Base-by-base conservation (phyloP, 2,888 invertebrate genomes). In the Sinelater perroti region DNA sequence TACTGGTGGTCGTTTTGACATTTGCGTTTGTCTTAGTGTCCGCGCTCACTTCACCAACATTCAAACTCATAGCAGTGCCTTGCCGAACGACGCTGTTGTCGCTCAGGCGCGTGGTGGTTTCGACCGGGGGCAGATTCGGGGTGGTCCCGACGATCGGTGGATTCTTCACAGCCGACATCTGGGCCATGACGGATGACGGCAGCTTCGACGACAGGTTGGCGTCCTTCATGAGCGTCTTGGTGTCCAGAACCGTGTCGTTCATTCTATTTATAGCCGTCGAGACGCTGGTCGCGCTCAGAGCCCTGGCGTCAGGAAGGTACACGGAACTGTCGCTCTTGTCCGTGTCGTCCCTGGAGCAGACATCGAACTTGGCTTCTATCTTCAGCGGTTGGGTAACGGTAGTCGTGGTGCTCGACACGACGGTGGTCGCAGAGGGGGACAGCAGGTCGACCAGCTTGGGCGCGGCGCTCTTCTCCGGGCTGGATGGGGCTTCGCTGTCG, bases 191-290 rank as follows among this genome's bases (percentile, higher is more conserved):
- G 3, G 28, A 10, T 63, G 53, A 70, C 42, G 62, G 60, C 42
- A 65, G 28, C 51, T 63, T 46, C 24, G 60, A 67, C 1, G 70
- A 60, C 20, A 72, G 47, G 35, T 71, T 74, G 53, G 72, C 70
- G 28, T 78, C 78, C 56, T 75, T 75, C 55, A 77, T 74, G 24
- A 78, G 56, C 13, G 78, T 76, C 61, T 77, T 74, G 2, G 76
- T 73, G 61, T 78, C 72, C 30, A 78, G 59, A 42, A 78, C 78
- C 3, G 76, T 75, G 54, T 78, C 76, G 67, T 77, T 78, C 78
- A 78, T 78, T 66, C 71, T 73, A 62, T 78, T 78, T 50, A 78
- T 76, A 14, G 78, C 78, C 31, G 74, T 72, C 7, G 77, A 76
- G 8, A 78, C 78, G 64, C 77, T 78, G 8, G 75, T 78, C 16